Base-by-base conservation (phyloP, 2,797 vertebrate species). In the Chloroceryle amazona region DNA sequence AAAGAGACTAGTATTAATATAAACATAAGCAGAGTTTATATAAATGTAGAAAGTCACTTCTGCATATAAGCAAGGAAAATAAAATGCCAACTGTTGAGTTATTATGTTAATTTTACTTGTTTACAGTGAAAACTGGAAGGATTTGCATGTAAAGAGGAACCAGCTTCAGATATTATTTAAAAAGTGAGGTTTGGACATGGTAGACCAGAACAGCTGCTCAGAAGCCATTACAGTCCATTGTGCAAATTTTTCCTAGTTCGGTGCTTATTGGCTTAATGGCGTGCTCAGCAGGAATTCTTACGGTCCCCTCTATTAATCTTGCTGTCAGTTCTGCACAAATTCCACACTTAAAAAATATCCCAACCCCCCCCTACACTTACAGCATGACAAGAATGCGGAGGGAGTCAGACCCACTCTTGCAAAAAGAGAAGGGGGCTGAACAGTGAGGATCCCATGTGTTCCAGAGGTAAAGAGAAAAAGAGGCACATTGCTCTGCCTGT, bases 251-350 rank as follows among this genome's bases (percentile, higher is more conserved):
- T 86, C 89, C 93, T 96, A 82, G 89, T 91, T 97, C 89, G 73
- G 35, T 91, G 51, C 89, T 96, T 95, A 95, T 90, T 96, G 76
- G 71, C 76, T 97, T 95, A 96, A 92, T 93, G 95, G 91, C 92
- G 78, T 89, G 41, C 83, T 95, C 91, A 93, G 81, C 74, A 82
- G 88, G 84, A 92, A 70, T 90, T 61, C 81, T 92, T 87, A 61
- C 1, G 26, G 75, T 82, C 66, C 57, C 21, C 58, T 81, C 90
- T 81, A 88, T 96, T 95, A 97, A 95, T 94, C 96, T 93, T 93
- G 52, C 82, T 97, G 91, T 94, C 94, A 96, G 55, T 58, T 39
- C 62, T 63, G 55, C 49, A 94, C 78, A 94, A 95, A 97, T 96
- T 95, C 96, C 90, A 89, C 54, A 68, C 71, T 85, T 63, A 86